Base-by-base conservation (phyloP, 2,113 vertebrate species). In the Andinoacara biseriatus region DNA sequence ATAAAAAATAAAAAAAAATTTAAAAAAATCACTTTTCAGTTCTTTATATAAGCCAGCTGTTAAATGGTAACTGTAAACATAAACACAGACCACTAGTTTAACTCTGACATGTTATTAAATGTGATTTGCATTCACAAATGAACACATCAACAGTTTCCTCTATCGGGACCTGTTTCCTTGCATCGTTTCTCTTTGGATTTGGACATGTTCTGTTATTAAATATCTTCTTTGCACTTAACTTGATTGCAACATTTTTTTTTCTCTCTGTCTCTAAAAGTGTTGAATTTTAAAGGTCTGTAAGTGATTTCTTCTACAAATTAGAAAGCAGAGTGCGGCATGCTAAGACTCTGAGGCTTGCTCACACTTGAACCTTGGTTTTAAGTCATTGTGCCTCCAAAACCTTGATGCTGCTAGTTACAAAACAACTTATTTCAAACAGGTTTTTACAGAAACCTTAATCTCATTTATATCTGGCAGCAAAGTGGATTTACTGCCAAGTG, bases 131-230 rank as follows among this genome's bases (percentile, higher is more conserved):
- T 74, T 86, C 77, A 89, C 81, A 69, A 58, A 13, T 78, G 60
- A 86, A 81, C 57, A 82, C 82, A 81, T 76, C 74, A 74, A 69
- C 57, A 65, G 72, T 77, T 87, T 58, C 58, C 35, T 76, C 67
- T 91, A 61, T 92, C 83, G 77, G 80, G 59, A 83, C 24, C 46
- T 74, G 29, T 86, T 87, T 86, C 82, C 76, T 86, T 90, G 77
- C 76, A 89, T 85, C 33, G 62, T 81, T 90, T 87, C 74, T 76
- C 57, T 91, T 91, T 88, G 72, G 63, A 13, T 92, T 90, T 92
- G 83, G 63, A 90, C 86, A 87, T 84, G 65, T 91, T 94, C 75
- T 67, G 77, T 91, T 91, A 94, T 90, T 93, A 91, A 91, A 93
- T 86, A 85, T 24, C 78, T 85, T 90, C 84, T 92, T 92, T 90